Base-by-base conservation (phyloP, 2,797 vertebrate genomes). In the Danio kyathit region DNA sequence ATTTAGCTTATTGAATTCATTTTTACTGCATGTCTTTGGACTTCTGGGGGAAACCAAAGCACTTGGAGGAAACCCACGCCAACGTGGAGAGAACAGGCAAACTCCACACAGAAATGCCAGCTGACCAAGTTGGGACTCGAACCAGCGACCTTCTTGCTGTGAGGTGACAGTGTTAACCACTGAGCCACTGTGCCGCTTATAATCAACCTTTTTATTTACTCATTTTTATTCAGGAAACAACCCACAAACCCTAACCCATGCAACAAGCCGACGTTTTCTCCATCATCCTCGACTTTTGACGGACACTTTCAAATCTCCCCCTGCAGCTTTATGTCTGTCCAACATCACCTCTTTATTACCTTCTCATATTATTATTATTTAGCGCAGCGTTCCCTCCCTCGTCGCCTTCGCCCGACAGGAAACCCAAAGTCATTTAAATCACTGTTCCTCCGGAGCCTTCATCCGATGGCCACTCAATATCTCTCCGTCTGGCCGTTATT, bases 401-500 rank as follows among this genome's bases (percentile, higher is more conserved):
- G 6, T 60, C 12, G 40, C 57, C 61, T 74, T 85, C 57, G 54
- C 75, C 60, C 65, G 74, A 82, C 76, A 82, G 71, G 75, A 79
- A 70, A 69, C 60, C 74, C 41, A 54, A 60, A 76, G 61, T 79
- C 61, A 84, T 84, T 83, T 83, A 67, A 81, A 76, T 46, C 51
- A 9, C 46, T 74, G 57, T 63, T 80, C 82, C 74, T 41, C 46
- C 49, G 56, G 19, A 75, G 46, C 63, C 71, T 81, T 80, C 77
- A 74, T 77, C 77, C 82, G 80, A 76, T 17, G 73, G 29, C 66
- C 69, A 56, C 75, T 86, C 82, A n/a, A 70, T 85, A 84, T 82
- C 76, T 40, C 83, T 83, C 83, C 52, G 66, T 80, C 80, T 63
- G 72, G 16, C n/a, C 75, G 14, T 89, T 89, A 88, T 88, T 88